Evolutionary conservation across 2,888 invertebrate genomes (phyloP).

Genomic region (Carterocephalus palaemon): DNA sequence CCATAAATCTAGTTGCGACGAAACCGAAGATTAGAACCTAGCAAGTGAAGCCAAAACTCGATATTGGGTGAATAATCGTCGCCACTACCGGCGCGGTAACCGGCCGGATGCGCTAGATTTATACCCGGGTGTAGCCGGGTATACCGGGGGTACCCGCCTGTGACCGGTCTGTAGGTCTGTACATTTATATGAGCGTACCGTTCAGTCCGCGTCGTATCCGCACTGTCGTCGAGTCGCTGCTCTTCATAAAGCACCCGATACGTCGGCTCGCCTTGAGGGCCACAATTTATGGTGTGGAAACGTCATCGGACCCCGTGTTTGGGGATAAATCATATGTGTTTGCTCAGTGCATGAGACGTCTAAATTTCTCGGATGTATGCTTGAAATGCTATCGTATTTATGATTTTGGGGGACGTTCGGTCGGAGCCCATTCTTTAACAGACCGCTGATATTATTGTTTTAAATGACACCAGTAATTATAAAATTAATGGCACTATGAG

Average conservation of each 20-base stretch:
- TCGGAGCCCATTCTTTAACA: not conserved
- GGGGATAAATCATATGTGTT: constrained; percentile 72
- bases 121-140: constrained; percentile 55
- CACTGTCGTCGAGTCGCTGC: constrained; percentile 61
- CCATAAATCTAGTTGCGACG: constrained; percentile 64
- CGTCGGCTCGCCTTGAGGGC: constrained; percentile 71
- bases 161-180: constrained; percentile 41
- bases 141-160: constrained; percentile 38
- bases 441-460: constrained; percentile 26
- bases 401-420: constrained; percentile 32
- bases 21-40: constrained; percentile 73
- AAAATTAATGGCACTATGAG: not conserved
- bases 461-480: constrained; percentile 10
- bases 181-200: constrained; percentile 33
- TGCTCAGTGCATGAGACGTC: constrained; percentile 63
- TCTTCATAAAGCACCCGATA: constrained; percentile 73
- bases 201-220: constrained; percentile 46
- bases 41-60: constrained; percentile 77
- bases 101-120: constrained; percentile 75
- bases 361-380: constrained; percentile 52
- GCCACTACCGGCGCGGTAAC: constrained; percentile 75
- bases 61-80: constrained; percentile 79
- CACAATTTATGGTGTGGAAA: constrained; percentile 76
- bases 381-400: constrained; percentile 44
- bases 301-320: constrained; percentile 70